Base-by-base conservation (phyloP, 2,797 vertebrate species). In the Parauchenoglanis punctatus region DNA sequence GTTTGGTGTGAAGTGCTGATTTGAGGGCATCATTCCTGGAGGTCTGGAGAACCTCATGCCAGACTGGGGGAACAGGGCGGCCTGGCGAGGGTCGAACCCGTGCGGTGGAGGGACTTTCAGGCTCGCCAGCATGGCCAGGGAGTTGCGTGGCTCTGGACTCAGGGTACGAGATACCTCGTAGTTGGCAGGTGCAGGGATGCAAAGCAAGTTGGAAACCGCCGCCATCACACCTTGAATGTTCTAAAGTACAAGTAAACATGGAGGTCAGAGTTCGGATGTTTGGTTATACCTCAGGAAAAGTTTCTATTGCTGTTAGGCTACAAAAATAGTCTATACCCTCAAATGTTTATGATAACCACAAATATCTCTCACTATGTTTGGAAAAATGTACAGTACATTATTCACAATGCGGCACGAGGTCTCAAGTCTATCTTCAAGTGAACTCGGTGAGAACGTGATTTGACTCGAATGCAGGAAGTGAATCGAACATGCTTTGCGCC, bases 141-240 rank as follows among this genome's bases (percentile, higher is more conserved):
- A 91, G 90, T 91, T 94, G 78, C 88, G 87, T 11, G 87, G 91
- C 17, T 93, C 93, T 0, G 92, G 90, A 2, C 96, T 96, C 40
- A 89, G 95, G 88, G 95, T 93, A 0, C 87, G 94, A 89, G 95
- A 97, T 52, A 97, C 95, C 90, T 97, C 96, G 0, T 97, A 97
- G 90, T 96, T 95, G 90, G 93, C 91, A 11, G 97, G 97, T 63
- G 97, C 95, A 52, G 97, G 95, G 82, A 99, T 96, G 0, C 94
- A 94, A 52, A 99, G 95, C 86, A 99, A 95, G 90, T 97, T 94
- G 1, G 97, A 97, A 91, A 99, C 96, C 0, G 97, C 97, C 2
- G 97, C 96, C 93, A 99, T 96, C 68, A 99, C 96, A 0, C 94
- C 96, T 2, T 95, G 94, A 0, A 99, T 97, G n/a, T 97, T 98